Conservation (phyloP, 2,797 vertebrate genomes). For the Acanthornis magna region DNA sequence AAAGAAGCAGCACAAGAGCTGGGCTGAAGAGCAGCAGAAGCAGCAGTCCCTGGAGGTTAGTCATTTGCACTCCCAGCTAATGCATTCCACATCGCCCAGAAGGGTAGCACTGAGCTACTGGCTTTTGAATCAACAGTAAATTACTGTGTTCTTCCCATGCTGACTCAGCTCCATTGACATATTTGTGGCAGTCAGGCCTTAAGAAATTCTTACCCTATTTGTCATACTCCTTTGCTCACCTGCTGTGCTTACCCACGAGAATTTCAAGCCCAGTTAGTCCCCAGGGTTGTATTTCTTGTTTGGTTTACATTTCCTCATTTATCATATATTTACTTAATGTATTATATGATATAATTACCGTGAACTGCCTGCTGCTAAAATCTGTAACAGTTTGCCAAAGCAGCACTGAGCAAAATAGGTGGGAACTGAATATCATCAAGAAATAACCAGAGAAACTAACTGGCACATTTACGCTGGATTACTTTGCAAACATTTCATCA, state of each 20-base stretch:
- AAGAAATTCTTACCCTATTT: slow-evolving; percentile 28
- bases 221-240: slow-evolving; percentile 1
- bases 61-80: background rate
- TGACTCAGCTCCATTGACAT: slow-evolving; percentile 29
- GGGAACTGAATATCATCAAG: background rate
- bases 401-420: background rate
- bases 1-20: background rate
- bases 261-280: background rate
- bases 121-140: slow-evolving; percentile 4
- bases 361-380: background rate
- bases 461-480: background rate
- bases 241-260: background rate
- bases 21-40: background rate
- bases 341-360: background rate
- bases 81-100: background rate
- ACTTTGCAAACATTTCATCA: background rate
- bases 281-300: background rate
- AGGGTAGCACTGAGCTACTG: background rate
- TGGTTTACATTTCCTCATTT: background rate
- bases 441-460: background rate
- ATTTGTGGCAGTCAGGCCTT: background rate
- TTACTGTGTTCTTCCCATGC: background rate
- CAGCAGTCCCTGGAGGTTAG: background rate
- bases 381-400: background rate
- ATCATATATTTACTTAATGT: background rate